Base-by-base conservation (phyloP, 2,113 vertebrate genomes). In the Hippoglossus stenolepis region DNA sequence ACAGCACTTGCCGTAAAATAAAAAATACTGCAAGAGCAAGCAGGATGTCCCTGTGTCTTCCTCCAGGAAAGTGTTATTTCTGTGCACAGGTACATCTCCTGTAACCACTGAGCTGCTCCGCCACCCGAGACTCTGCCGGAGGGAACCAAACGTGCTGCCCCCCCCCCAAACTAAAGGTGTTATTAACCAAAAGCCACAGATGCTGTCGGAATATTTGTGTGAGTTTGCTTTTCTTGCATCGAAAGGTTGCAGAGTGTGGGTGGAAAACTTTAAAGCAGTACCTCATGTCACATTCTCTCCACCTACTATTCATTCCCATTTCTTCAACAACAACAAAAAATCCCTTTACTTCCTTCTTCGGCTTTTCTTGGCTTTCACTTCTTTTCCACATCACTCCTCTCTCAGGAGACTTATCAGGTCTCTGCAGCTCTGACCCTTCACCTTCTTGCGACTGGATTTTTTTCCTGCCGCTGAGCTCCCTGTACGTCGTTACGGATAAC, bases 351-450 rank as follows among this genome's bases (percentile, higher is more conserved):
- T 18, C 20, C 17, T 8, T 43, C n/a, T 40, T n/a, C 0, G 12
- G 31, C 60, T 40, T 40, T 63, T 63, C 35, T 38, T 40, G 31
- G 35, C n/a, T 58, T 57, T 56, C 23, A 12, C 43, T 77, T 26
- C 59, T 61, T 40, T 24, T 43, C 58, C 24, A 10, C 64, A 20
- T 23, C 57, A 6, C 78, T 58, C 20, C 68, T n/a, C 51, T 21
- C 66, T 75, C 74, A 14, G 62, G 38, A 66, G 73, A 58, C 57
- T 73, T 57, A 69, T 72, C 70, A 14, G 66, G 58, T 73, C 26
- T 10, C 69, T 21, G 53, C 59, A 53, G 75, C 63, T 59, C 75
- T 47, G 72, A 81, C 68, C 74, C 59, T 64, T 76, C 24, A 53
- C 65, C 60, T 76, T 54, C 71, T 76, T 24, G 26, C 60, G 23